Evolutionary conservation across 1,140 invertebrate species (phyloP), one percentile per base, ranked within the genome.

Genomic region (Monochamus saltuarius): DNA sequence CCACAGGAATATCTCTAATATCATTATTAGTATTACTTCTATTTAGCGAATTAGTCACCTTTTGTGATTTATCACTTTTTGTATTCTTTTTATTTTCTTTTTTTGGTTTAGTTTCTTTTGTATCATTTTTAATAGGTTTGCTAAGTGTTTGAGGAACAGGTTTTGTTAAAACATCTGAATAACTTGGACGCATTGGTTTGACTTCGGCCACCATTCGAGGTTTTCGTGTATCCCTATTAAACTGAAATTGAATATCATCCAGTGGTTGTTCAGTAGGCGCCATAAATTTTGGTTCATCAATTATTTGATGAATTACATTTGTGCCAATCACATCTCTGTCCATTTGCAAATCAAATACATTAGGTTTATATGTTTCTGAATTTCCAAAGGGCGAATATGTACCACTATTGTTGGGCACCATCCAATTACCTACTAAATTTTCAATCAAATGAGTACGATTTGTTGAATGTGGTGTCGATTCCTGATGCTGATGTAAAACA

Each of bases 351-450:
- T 67, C 67, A 50, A 63, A 68, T 47, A 66, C 62, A 56, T 53
- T 53, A 49, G 52, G 62, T 66, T 69, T 70, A 53, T 66, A 64
- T 52, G 54, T 61, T n/a, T 72, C 66, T 10, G 78, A 78, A 16
- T 79, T 81, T 9, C 88, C 88, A 78, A 92, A 91, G 7, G 89
- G 89, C 57, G 86, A 87, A 70, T 91, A 92, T n/a, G 87, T 89
- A 1, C 88, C 89, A 42, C 82, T 87, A n/a, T 86, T 84, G 73
- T 90, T 90, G 9, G 88, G 88, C 7, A 85, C 83, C 85, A 84
- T 83, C 88, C 89, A 90, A 76, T 90, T 91, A n/a, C 87, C 87
- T 9, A 91, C 83, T 13, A 91, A 78, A 77, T 90, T 89, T 61
- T 91, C 88, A 49, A 91, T 85, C 35, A 85, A 64, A 56, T 81